These are phyloP conservation scores for Mus pahari DNA, from an alignment of 2,113 vertebrate species.

Conservation along the genomic window DNA sequence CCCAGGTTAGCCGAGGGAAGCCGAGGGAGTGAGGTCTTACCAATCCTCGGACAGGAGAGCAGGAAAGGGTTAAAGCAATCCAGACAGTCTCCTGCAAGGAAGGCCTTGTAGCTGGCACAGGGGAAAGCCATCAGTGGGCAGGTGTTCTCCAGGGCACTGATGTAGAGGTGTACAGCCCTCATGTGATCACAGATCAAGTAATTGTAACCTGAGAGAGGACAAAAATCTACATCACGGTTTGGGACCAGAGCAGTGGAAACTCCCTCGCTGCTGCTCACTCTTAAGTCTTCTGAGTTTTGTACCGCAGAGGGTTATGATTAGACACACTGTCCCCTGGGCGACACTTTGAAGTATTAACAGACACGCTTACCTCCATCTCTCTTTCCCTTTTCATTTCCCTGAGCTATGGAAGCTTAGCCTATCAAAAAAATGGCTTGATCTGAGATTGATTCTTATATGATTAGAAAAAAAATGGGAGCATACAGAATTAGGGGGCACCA, in stretches of 20 bases:
- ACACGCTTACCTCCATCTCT: not conserved
- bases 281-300: constrained; percentile 37
- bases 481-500: not conserved
- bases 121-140: constrained; percentile 92
- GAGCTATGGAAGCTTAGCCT: not conserved
- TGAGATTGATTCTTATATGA: not conserved
- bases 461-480: not conserved
- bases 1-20: not conserved
- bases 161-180: constrained; percentile 94
- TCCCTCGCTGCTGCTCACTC: not conserved
- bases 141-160: constrained; percentile 90
- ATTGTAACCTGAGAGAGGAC: constrained; percentile 89
- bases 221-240: constrained; percentile 33
- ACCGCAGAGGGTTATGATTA: constrained; percentile 43
- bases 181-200: constrained; percentile 98
- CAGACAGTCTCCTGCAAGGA: constrained; percentile 90
- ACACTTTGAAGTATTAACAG: not conserved
- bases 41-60: constrained; percentile 92
- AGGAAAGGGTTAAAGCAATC: constrained; percentile 87
- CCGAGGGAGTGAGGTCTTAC: constrained; percentile 82
- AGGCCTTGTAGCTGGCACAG: constrained; percentile 91
- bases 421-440: not conserved
- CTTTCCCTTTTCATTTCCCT: constrained; percentile 20
- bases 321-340: not conserved
- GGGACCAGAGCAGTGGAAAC: constrained; percentile 41